Conservation (phyloP, 1,140 invertebrate genomes). For the Calephelis virginiensis region DNA sequence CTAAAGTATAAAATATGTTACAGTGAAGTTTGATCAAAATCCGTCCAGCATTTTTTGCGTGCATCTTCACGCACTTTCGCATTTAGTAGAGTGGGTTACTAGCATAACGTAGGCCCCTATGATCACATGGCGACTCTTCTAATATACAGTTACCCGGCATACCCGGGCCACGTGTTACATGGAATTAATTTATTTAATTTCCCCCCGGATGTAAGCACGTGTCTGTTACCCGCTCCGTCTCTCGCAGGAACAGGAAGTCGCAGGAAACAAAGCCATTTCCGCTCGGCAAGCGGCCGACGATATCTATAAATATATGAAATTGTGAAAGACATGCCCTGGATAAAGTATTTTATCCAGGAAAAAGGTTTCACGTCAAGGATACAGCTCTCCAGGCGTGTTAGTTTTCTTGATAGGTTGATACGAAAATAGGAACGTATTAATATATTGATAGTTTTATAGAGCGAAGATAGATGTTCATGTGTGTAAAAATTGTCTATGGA, state of each 20-base stretch:
- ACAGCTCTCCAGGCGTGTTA: no score
- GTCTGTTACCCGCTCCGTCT: conserved; percentile 28
- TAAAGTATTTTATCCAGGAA: no score
- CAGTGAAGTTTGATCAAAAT: no score
- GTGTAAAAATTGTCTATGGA: no score
- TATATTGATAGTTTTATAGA: no score
- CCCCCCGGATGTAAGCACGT: conserved; percentile 46
- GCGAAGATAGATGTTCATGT: no score
- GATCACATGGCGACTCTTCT: neutral
- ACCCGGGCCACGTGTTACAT: conserved; percentile 36
- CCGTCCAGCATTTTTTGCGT: no score
- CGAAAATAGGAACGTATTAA: no score
- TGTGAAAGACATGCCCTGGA: no score
- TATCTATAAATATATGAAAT: neutral
- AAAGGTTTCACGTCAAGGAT: no score
- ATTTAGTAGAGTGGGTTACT: neutral
- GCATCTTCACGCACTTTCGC: neutral
- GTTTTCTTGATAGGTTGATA: no score
- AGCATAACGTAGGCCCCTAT: neutral
- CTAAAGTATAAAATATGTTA: no score
- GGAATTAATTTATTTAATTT: conserved; percentile 67
- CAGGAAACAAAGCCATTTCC: conserved; percentile 71
- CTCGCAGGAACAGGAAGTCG: neutral
- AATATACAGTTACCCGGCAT: neutral
- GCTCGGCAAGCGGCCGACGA: conserved; percentile 23